These are phyloP conservation scores for Papilio dardanus DNA, from an alignment of 1,140 invertebrate species.

Conservation along the genomic window DNA sequence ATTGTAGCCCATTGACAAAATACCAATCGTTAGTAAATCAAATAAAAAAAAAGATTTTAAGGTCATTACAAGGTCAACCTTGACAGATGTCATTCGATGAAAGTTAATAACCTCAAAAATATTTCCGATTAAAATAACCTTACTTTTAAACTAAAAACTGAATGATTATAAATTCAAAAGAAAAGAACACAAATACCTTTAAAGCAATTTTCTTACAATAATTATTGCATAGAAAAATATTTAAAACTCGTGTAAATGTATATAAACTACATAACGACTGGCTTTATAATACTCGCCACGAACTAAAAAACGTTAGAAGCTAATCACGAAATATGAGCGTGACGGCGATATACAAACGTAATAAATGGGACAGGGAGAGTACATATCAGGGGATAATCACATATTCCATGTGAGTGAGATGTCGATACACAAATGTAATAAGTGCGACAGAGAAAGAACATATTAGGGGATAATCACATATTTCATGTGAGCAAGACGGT, in stretches of 20 bases:
- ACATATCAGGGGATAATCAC: no score
- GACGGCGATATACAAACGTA: neutral
- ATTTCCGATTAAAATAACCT: neutral
- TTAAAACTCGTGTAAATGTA: slow-evolving; percentile 26
- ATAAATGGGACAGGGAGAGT: neutral
- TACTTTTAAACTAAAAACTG: neutral
- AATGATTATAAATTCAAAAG: neutral
- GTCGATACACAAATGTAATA: neutral
- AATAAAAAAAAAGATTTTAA: neutral
- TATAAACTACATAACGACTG: slow-evolving; percentile 21
- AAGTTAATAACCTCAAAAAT: neutral
- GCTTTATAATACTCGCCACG: neutral
- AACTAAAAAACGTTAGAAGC: neutral
- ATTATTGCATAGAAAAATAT: slow-evolving; percentile 23
- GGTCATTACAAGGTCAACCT: slow-evolving; percentile 10
- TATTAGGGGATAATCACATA: neutral
- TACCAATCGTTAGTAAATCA: neutral
- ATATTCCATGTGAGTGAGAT: neutral
- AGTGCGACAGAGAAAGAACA: neutral
- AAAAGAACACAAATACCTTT: neutral
- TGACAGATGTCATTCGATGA: neutral
- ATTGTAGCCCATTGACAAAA: slow-evolving; percentile 1
- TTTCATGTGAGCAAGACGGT: neutral
- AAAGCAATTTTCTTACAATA: slow-evolving; percentile 11
- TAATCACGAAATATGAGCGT: neutral